These are phyloP conservation scores for Otis tarda DNA, from an alignment of 2,113 vertebrate genomes.

Conservation along the genomic window DNA sequence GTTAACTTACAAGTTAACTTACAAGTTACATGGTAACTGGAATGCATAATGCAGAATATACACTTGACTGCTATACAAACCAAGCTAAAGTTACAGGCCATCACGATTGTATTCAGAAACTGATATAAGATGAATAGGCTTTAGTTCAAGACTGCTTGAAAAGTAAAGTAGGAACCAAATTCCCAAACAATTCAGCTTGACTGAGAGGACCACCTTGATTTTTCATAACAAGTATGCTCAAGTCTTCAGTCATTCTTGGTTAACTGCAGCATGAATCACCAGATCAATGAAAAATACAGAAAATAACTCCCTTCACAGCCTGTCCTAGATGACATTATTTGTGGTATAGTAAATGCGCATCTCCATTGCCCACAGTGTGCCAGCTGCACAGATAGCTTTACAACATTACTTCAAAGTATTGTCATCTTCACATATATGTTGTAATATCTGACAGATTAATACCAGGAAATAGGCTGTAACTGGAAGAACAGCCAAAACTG, in stretches of 20 bases:
- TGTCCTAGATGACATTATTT: background rate
- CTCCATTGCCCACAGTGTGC: background rate
- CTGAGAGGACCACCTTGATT: background rate
- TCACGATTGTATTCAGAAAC: background rate
- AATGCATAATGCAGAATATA: background rate
- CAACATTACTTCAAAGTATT: background rate
- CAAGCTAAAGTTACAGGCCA: background rate
- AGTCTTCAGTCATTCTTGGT: background rate
- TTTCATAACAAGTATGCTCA: background rate
- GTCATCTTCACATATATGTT: background rate
- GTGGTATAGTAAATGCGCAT: background rate
- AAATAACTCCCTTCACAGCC: background rate
- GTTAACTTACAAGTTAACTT: no score
- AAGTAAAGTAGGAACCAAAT: background rate
- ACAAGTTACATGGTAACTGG: background rate
- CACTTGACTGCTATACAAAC: background rate
- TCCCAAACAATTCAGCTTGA: background rate
- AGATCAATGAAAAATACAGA: background rate
- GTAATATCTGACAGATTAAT: background rate
- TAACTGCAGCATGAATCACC: background rate
- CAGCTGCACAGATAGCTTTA: background rate
- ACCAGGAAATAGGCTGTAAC: background rate
- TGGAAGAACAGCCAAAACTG: background rate
- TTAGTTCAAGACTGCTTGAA: background rate
- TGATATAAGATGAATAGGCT: background rate